phyloP scores from a whole-genome alignment of 2,888 invertebrate genomes.

The Leptinotarsa haldemani region DNA sequence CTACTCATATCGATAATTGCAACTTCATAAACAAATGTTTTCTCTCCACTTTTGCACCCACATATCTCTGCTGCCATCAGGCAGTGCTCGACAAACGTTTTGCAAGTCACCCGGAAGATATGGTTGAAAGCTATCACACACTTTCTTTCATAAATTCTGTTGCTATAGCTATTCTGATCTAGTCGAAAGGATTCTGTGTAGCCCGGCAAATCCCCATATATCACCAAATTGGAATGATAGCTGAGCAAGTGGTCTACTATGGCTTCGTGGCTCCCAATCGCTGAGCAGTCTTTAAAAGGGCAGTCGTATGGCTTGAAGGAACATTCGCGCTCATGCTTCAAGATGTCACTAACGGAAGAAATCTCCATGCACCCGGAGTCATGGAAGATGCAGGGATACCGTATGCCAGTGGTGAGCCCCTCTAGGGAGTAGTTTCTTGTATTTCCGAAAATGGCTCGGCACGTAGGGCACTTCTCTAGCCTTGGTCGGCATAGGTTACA shows the following conservation, averaged over 20 bases:
- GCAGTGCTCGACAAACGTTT: conserved; percentile 53
- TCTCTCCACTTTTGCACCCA: conserved; percentile 50
- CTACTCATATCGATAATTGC: conserved; percentile 55
- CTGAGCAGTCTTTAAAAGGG: conserved; percentile 52
- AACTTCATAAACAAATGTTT: conserved; percentile 56
- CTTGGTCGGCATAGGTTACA: conserved; percentile 58
- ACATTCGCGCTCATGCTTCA: conserved; percentile 55
- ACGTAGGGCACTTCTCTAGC: conserved; percentile 59
- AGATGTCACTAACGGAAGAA: conserved; percentile 49
- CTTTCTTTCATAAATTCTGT: conserved; percentile 49
- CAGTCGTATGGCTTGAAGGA: conserved; percentile 55
- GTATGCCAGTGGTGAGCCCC: conserved; percentile 54
- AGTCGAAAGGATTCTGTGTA: conserved; percentile 49
- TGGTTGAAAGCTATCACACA: conserved; percentile 52
- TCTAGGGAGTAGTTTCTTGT: conserved; percentile 60
- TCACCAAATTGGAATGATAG: conserved; percentile 48
- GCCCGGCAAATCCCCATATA: conserved; percentile 40
- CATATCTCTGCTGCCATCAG: conserved; percentile 58
- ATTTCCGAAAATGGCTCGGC: conserved; percentile 56
- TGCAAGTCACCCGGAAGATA: conserved; percentile 56
- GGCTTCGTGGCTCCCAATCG: conserved; percentile 48
- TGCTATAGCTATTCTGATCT: conserved; percentile 42
- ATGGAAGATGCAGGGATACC: conserved; percentile 58
- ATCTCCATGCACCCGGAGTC: conserved; percentile 56
- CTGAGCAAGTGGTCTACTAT: conserved; percentile 48